A percentile compares a stretch with the other conserved stretches of the same genome.
Conservation (phyloP, 2,797 vertebrate genomes). For the Streptopelia turtur region DNA sequence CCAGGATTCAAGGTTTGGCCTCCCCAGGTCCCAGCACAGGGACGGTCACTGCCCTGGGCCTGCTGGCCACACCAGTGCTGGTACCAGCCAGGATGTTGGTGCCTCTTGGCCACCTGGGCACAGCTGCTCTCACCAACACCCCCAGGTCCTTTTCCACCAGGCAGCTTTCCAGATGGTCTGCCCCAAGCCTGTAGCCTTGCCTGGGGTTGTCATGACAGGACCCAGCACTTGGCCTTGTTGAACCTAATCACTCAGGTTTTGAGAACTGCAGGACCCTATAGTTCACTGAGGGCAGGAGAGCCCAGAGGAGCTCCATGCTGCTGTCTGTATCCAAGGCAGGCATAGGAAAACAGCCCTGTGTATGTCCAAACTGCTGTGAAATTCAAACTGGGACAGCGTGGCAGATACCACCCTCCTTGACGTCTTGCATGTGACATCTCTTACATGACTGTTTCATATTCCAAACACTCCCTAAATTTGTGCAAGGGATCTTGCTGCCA, state of each 20-base stretch:
- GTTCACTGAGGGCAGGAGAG: background rate
- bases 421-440: background rate
- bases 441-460: background rate
- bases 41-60: too few relatives aligned
- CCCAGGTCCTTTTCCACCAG: too few relatives aligned
- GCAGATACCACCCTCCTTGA: background rate
- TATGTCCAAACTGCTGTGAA: background rate
- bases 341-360: background rate
- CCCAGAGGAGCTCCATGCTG: background rate
- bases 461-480: background rate
- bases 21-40: too few relatives aligned
- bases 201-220: too few relatives aligned
- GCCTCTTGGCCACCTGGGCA: too few relatives aligned
- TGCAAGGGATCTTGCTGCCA: background rate
- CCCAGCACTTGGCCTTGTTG: too few relatives aligned
- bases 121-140: too few relatives aligned
- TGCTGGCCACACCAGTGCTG: too few relatives aligned
- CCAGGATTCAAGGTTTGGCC: too few relatives aligned
- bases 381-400: rapidly evolving
- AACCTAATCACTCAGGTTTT: background rate
- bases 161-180: too few relatives aligned
- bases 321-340: background rate
- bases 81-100: too few relatives aligned
- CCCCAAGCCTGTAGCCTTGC: too few relatives aligned
- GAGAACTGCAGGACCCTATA: background rate